phyloP scores from a whole-genome alignment of 2,888 invertebrate species.

The Aquatica leii region DNA sequence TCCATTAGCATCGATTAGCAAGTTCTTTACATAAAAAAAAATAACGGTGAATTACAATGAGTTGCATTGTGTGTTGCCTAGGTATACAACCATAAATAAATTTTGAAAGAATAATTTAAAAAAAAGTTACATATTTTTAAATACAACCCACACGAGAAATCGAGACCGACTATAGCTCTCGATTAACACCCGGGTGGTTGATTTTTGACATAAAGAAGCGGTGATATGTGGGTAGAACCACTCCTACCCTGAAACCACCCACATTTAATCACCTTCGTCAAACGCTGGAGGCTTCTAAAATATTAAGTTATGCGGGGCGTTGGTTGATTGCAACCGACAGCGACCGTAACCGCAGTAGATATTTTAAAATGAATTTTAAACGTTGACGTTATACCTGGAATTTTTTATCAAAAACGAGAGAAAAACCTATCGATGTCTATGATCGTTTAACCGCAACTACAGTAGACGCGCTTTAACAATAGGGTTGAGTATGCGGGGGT shows the following conservation, averaged over 20 bases:
- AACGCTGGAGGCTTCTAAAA: constrained; percentile 43
- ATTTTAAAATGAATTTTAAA: not conserved
- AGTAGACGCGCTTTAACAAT: constrained; percentile 40
- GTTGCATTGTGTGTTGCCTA: too few relatives aligned
- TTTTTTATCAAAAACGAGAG: not conserved
- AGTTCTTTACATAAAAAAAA: too few relatives aligned
- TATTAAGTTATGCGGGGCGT: constrained; percentile 47
- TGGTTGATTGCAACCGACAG: constrained; percentile 32
- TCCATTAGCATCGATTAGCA: too few relatives aligned
- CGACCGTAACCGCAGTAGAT: constrained; percentile 3
- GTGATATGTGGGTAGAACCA: constrained; percentile 34
- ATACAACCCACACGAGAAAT: too few relatives aligned
- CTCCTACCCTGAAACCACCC: constrained; percentile 42
- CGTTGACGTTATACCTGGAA: not conserved
- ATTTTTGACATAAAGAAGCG: constrained; percentile 29
- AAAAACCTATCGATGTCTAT: constrained; percentile 22
- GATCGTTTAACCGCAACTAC: constrained; percentile 37
- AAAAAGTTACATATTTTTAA: too few relatives aligned
- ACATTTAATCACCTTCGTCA: constrained; percentile 40
- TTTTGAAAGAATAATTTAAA: too few relatives aligned
- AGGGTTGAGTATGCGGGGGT: constrained; percentile 41
- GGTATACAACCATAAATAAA: too few relatives aligned
- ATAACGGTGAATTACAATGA: too few relatives aligned
- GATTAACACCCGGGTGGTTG: constrained; percentile 8
- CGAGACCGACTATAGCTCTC: too few relatives aligned